Evolutionary conservation across 2,797 vertebrate species (phyloP), one percentile per base, ranked within the genome.

Genomic region (Tiaroga cobitis): DNA sequence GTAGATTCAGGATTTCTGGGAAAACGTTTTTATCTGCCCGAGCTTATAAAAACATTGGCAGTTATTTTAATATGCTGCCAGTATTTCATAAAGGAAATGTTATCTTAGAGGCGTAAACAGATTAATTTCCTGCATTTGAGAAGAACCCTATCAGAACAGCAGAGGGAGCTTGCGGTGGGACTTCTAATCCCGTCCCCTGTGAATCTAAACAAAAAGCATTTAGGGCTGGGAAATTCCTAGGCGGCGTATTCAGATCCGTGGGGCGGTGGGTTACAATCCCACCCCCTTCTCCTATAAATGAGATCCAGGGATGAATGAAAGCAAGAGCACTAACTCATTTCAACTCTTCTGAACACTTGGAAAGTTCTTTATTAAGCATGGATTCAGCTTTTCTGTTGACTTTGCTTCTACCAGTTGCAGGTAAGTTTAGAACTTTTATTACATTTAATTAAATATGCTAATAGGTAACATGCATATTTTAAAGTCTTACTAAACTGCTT

Each of bases 351-450:
- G 49, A 59, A 39, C 34, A 32, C 54, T 24, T 46, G 13, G 26
- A n/a, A 16, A 18, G 9, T 32, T 74, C 69, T 73, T 82, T 41
- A 34, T 19, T 49, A 41, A 86, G 3, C 63, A 92, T 90, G 90
- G 18, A 49, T 51, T 26, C 43, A 16, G 41, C 49, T 85, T 51
- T 88, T 2, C 21, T 82, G 8, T 37, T 83, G 39, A 65, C 82
- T 73, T 54, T 90, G 32, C 24, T 87, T 49, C 61, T 91, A 3
- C 82, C 86, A 29, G 54, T 81, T 56, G 76, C 86, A 84, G 90
- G 91, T 90, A 85, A 72, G 86, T 69, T 70, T 59, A 56, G 29
- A n/a, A 16, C 11, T 65, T 49, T 84, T 39, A 24, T 69, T 34
- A 41, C 39, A 61, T 63, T 43, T 43, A 5, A 77, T 49, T 39